Percentiles rank a stretch among this genome's conserved stretches.
Evolutionary conservation across 1,140 invertebrate species (phyloP).

Genomic region (Brevipalpus yothersi): DNA sequence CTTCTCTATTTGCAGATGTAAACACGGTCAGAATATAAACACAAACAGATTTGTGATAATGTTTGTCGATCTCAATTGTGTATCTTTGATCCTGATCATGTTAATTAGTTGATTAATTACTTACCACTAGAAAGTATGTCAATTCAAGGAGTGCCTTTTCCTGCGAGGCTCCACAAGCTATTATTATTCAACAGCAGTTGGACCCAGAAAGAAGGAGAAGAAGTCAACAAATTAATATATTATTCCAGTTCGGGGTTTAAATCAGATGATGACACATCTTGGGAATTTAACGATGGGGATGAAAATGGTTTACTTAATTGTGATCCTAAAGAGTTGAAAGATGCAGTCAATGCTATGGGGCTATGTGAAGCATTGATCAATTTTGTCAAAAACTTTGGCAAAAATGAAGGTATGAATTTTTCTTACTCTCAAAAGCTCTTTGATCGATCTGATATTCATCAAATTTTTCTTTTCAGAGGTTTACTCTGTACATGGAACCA

Average conservation of each 20-base stretch:
- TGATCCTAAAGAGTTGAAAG: not conserved
- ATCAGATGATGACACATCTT: not conserved
- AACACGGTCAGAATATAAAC: too few relatives aligned
- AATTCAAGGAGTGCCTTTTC: not conserved
- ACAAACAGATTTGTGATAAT: too few relatives aligned
- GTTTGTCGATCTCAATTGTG: too few relatives aligned
- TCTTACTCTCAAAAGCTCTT: not conserved
- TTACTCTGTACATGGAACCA: slow-evolving; percentile 5
- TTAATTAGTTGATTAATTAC: too few relatives aligned
- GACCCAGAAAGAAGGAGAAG: slow-evolving; percentile 5
- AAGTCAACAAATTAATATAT: slow-evolving; percentile 6
- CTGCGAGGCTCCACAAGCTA: not conserved
- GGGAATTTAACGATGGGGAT: not conserved
- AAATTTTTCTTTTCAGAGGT: not conserved
- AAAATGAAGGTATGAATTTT: not conserved
- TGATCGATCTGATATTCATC: not conserved
- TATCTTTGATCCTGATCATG: too few relatives aligned
- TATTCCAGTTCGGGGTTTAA: not conserved
- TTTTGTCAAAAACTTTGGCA: slow-evolving; percentile 6
- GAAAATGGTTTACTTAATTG: not conserved
- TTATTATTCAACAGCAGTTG: slow-evolving; percentile 5
- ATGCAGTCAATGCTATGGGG: slow-evolving; percentile 1
- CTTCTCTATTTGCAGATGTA: too few relatives aligned
- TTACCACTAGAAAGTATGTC: too few relatives aligned
- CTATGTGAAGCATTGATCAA: slow-evolving; percentile 7